Base-by-base conservation (phyloP, 2,113 vertebrate species). In the Hippocampus guttulatus region DNA sequence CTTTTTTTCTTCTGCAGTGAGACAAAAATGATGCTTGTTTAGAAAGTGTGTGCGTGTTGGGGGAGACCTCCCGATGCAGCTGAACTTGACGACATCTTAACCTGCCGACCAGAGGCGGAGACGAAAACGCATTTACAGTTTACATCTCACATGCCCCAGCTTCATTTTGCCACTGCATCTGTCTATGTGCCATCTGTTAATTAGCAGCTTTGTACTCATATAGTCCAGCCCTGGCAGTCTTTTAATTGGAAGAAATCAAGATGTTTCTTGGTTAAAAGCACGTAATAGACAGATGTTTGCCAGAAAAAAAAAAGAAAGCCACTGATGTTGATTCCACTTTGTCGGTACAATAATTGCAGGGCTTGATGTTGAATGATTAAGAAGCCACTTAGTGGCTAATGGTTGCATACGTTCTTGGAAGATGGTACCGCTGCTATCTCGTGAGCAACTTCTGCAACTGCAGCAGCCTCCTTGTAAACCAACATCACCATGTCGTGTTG, bases 1-100 rank as follows among this genome's bases (percentile, higher is more conserved):
- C 3, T 3, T 20, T 18, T 58, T 21, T 20, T 43, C 23, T 40
- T 45, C 15, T 38, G 5, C 11, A 45, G 3, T 30, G 25, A 30
- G 2, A 4, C 10, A 21, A 58, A 25, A 58, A 58, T 58, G 0
- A 25, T 14, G 12, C 23, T 58, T 58, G 25, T 4, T 14, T 58
- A 16, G 23, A 15, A 27, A 27, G 8, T 30, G 8, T 38, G 33
- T 38, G 33, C 5, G 5, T 38, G 33, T 6, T 6, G 18, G 15
- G n/a, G 23, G 57, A 18, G 71, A 76, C 30, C 73, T 58, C 45
- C 66, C 49, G 49, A 2, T 72, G 72, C 51, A 1, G 23, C 21
- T 74, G 70, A 82, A 77, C 80, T 80, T 82, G 77, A 66, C 55
- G 65, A 79, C 54, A 65, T 64, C 71, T 41, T 62, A 2, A 52